Conservation (phyloP, 1,140 invertebrate species). For the Drosophila baimaii region DNA sequence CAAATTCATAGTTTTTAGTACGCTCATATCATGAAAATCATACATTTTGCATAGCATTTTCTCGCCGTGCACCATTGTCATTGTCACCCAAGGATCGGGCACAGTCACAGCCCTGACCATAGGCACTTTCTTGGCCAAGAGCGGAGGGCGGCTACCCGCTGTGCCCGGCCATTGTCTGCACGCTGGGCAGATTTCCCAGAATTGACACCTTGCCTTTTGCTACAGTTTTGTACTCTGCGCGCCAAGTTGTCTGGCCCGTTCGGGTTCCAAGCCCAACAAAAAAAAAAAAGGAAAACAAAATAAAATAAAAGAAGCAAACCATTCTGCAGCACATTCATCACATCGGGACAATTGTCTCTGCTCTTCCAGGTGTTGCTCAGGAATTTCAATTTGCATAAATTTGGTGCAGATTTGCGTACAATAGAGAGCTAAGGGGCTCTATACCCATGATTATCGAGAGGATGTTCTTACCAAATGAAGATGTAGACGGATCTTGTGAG, state of each 20-base stretch:
- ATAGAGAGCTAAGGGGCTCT: conserved; percentile 49
- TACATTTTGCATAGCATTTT: neutral
- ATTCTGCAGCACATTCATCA: conserved; percentile 65
- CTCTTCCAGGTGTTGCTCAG: conserved; percentile 70
- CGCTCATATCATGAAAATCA: neutral
- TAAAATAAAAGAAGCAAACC: conserved; percentile 13
- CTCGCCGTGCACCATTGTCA: conserved; percentile 49
- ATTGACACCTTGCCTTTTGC: conserved; percentile 76
- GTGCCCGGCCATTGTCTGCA: conserved; percentile 55
- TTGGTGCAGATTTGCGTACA: conserved; percentile 79
- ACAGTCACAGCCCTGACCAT: conserved; percentile 43
- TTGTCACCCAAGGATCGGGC: conserved; percentile 54
- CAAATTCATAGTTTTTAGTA: neutral
- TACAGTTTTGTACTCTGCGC: conserved; percentile 66
- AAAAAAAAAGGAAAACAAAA: conserved; percentile 4
- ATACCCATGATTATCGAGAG: conserved; percentile 30
- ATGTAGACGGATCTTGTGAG: conserved; percentile 24
- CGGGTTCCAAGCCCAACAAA: conserved; percentile 10
- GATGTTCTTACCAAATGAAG: conserved; percentile 39
- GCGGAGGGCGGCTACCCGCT: conserved; percentile 52
- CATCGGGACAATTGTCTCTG: conserved; percentile 54
- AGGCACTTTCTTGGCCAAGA: conserved; percentile 61
- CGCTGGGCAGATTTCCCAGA: conserved; percentile 76
- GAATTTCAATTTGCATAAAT: conserved; percentile 81
- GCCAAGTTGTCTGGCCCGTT: conserved; percentile 69